Conservation (phyloP, 2,113 vertebrate species). For the Cinclus mexicanus region DNA sequence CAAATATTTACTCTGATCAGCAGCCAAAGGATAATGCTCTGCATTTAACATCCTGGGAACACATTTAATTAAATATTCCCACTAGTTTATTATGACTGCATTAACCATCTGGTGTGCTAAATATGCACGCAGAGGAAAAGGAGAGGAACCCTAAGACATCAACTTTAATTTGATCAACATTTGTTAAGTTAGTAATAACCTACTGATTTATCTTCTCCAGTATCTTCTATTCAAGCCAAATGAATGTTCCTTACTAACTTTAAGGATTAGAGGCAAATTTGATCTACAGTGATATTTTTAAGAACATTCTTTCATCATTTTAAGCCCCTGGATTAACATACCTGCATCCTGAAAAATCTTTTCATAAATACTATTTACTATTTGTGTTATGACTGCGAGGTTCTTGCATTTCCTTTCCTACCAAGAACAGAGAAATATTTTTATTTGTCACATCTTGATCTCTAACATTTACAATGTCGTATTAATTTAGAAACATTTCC, state of each 20-base stretch:
- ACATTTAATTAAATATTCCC: slow-evolving; percentile 60
- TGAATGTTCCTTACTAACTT: not conserved
- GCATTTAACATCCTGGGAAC: slow-evolving; percentile 35
- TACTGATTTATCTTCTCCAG: not conserved
- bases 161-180: slow-evolving; percentile 7
- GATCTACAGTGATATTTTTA: not conserved
- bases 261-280: not conserved
- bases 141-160: slow-evolving; percentile 4
- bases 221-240: not conserved
- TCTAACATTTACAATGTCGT: not conserved
- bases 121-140: not conserved
- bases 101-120: slow-evolving; percentile 56
- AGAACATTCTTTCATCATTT: not conserved
- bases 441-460: not conserved
- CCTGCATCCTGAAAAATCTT: not conserved
- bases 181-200: not conserved
- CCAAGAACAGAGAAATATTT: not conserved
- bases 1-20: slow-evolving; percentile 60
- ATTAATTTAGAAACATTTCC: not conserved
- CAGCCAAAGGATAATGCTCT: slow-evolving; percentile 43
- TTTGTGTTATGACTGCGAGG: not conserved
- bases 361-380: not conserved
- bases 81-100: slow-evolving; percentile 41
- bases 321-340: not conserved
- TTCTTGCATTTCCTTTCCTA: not conserved